Percentiles rank a stretch among this genome's conserved stretches.
phyloP scores from a whole-genome alignment of 2,888 invertebrate species.

The Lycophotia porphyrea region DNA sequence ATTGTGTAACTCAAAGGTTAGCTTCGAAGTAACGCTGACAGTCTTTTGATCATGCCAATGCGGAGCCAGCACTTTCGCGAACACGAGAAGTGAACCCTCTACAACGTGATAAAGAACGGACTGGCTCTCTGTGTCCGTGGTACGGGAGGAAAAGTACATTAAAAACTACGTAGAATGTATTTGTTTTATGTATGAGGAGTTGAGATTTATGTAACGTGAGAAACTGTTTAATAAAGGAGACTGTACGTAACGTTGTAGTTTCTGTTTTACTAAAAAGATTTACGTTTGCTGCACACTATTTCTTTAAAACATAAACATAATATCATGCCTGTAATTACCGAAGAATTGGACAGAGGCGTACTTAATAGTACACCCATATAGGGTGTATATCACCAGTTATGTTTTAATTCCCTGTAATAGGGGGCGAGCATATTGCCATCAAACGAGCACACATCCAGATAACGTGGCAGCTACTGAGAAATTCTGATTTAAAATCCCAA shows the following conservation, averaged over 20 bases:
- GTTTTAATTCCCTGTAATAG: background rate
- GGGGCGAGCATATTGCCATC: background rate
- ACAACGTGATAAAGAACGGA: conserved; percentile 51
- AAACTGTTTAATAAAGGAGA: background rate
- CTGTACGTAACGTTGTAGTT: background rate
- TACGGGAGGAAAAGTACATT: conserved; percentile 17
- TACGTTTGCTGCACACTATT: background rate
- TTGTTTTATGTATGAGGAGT: conserved; percentile 18
- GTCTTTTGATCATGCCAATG: conserved; percentile 67
- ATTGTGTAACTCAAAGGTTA: conserved; percentile 21
- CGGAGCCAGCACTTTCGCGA: conserved; percentile 48
- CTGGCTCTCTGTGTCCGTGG: conserved; percentile 12
- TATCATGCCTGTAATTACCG: background rate
- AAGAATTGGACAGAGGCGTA: background rate
- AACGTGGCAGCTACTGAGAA: background rate
- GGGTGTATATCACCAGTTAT: background rate
- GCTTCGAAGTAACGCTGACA: conserved; percentile 21
- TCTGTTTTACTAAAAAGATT: background rate
- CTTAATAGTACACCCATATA: background rate
- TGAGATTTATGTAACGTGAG: background rate
- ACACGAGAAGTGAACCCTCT: conserved; percentile 53
- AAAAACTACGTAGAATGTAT: conserved; percentile 17
- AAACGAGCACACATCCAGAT: background rate
- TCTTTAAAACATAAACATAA: background rate
- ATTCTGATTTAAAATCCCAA: background rate